These are phyloP conservation scores for Pachyrhynchus sulphureomaculatus DNA, from an alignment of 1,140 invertebrate genomes.

Conservation along the genomic window DNA sequence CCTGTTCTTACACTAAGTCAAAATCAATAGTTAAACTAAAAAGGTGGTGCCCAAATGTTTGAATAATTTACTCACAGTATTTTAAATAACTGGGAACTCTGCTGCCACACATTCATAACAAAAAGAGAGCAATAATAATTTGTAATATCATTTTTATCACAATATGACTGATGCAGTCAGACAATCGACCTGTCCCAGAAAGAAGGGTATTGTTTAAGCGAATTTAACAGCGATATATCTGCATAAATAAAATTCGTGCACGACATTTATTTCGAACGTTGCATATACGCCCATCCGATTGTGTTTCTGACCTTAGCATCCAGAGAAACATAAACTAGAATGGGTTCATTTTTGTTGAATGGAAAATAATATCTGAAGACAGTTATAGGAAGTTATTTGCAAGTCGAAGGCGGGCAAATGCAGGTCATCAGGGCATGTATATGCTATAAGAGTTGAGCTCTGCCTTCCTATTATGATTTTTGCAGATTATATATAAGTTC, in stretches of 20 bases:
- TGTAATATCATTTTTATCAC: too few relatives aligned
- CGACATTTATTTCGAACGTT: too few relatives aligned
- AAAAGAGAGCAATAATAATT: too few relatives aligned
- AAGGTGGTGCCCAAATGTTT: too few relatives aligned
- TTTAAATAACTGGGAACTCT: too few relatives aligned
- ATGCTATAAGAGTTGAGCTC: neutral
- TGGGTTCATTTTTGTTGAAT: constrained; percentile 15
- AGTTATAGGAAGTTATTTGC: constrained; percentile 19
- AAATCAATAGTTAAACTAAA: too few relatives aligned
- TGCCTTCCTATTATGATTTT: neutral
- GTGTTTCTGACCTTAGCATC: constrained; percentile 18
- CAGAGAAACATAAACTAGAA: constrained; percentile 22
- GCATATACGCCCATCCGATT: constrained; percentile 5
- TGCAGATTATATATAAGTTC: too few relatives aligned
- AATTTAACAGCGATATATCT: constrained; percentile 1
- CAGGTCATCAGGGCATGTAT: constrained; percentile 14
- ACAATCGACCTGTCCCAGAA: constrained; percentile 17
- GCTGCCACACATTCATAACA: too few relatives aligned
- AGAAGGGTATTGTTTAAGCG: constrained; percentile 19
- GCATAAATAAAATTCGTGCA: constrained; percentile 17
- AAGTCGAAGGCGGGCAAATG: constrained; percentile 13
- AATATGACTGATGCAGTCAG: neutral
- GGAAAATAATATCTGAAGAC: constrained; percentile 17
- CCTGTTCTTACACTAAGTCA: too few relatives aligned
- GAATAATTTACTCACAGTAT: too few relatives aligned